Conservation (phyloP, 2,113 vertebrate species). For the Gobius niger region DNA sequence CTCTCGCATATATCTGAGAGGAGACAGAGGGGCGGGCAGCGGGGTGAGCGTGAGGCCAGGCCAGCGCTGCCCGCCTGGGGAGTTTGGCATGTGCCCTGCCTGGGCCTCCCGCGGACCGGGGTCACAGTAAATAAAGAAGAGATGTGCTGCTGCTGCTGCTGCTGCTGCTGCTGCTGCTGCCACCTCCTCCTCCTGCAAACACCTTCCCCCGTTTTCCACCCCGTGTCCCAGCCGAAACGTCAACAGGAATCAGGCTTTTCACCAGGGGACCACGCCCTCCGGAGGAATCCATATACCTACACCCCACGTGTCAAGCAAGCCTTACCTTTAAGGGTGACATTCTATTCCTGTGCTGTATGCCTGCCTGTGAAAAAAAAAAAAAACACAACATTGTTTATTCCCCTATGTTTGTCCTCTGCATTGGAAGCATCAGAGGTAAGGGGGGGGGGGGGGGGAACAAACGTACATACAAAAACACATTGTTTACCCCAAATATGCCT, state of each 20-base stretch:
- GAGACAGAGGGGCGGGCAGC: conserved; percentile 70
- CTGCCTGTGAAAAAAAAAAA: not conserved
- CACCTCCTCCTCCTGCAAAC: conserved; percentile 60
- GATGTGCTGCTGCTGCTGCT: conserved; percentile 62
- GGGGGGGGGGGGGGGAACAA: too few relatives aligned
- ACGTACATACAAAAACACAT: not conserved
- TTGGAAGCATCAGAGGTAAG: too few relatives aligned
- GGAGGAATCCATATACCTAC: conserved; percentile 50
- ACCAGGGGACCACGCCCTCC: conserved; percentile 56
- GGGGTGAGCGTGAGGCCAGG: conserved; percentile 75
- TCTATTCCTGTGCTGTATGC: too few relatives aligned
- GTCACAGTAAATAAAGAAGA: conserved; percentile 80
- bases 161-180: conserved; percentile 62
- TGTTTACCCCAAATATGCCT: not conserved
- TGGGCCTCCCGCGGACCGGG: conserved; percentile 68
- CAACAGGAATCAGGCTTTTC: conserved; percentile 61
- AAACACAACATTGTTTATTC: too few relatives aligned
- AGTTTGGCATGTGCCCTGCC: conserved; percentile 80
- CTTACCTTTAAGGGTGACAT: not conserved
- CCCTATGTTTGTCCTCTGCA: too few relatives aligned
- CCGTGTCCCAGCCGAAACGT: conserved; percentile 41
- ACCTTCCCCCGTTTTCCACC: conserved; percentile 44
- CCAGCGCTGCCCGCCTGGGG: conserved; percentile 75
- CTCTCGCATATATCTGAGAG: conserved; percentile 70
- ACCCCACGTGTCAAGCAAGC: conserved; percentile 39